Conservation (phyloP, 2,797 vertebrate genomes). For the Tokudaia tokunoshimensis region DNA sequence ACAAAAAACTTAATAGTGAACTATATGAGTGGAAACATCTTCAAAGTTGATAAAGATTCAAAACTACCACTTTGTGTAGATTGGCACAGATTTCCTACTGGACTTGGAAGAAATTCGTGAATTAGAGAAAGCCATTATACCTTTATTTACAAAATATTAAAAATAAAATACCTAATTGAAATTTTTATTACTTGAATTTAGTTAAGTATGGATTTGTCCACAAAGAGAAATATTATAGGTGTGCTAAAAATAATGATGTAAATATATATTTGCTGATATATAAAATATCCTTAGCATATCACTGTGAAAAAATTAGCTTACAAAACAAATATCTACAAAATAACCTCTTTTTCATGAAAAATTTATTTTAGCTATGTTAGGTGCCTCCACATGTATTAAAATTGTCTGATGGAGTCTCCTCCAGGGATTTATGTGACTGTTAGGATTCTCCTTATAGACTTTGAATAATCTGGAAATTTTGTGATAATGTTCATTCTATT, state of each 20-base stretch:
- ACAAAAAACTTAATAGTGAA: not conserved
- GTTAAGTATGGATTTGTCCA: not conserved
- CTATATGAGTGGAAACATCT: not conserved
- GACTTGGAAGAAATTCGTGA: not conserved
- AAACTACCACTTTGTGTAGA: conserved; percentile 56
- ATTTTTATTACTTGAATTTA: conserved; percentile 21
- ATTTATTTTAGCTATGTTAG: not conserved
- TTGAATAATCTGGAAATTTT: not conserved
- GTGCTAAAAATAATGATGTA: conserved; percentile 49
- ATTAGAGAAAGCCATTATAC: not conserved
- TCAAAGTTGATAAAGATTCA: conserved; percentile 41
- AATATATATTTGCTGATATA: not conserved
- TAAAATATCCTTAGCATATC: not conserved
- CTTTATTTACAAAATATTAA: conserved; percentile 33
- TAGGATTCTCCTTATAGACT: not conserved
- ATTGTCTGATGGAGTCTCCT: conserved; percentile 6
- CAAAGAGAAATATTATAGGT: not conserved
- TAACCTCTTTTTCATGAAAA: conserved; percentile 26
- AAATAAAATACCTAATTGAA: conserved; percentile 42
- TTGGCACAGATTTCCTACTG: not conserved
- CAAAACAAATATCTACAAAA: conserved; percentile 21
- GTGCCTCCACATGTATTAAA: not conserved
- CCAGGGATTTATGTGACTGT: not conserved
- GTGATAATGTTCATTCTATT: conserved; percentile 26
- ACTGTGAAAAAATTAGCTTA: conserved; percentile 39